Evolutionary conservation across 2,888 invertebrate species (phyloP).

Genomic region (Drosophila fungiperda): DNA sequence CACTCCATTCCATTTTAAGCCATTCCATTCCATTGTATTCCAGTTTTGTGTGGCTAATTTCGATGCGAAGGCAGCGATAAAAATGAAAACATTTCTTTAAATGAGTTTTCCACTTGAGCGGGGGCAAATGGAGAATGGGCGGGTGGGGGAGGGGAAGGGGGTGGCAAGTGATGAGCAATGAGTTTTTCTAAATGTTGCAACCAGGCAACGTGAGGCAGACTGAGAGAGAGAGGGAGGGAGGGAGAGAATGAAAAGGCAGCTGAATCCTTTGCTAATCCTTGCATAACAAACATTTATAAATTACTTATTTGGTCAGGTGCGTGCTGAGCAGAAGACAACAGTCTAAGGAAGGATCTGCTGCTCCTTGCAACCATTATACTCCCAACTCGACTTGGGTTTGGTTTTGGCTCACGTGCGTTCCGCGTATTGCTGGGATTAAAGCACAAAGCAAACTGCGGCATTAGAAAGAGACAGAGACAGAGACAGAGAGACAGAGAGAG

Average conservation of each 20-base stretch:
- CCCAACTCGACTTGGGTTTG: background rate
- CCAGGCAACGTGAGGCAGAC: background rate
- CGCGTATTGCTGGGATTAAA: conserved; percentile 36
- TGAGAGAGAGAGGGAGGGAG: background rate
- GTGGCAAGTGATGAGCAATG: background rate
- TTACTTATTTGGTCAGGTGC: conserved; percentile 50
- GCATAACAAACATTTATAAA: conserved; percentile 62
- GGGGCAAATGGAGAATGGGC: background rate
- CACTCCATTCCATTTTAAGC: background rate
- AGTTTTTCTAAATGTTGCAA: conserved; percentile 11
- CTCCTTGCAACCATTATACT: background rate
- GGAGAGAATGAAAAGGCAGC: conserved; percentile 18
- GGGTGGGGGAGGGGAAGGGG: background rate
- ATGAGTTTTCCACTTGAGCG: conserved; percentile 56
- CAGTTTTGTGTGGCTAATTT: conserved; percentile 64
- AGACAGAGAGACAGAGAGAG: background rate
- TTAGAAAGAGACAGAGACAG: background rate
- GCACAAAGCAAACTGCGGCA: conserved; percentile 42
- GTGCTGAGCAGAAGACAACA: background rate
- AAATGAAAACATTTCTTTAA: conserved; percentile 50
- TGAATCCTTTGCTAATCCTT: conserved; percentile 65
- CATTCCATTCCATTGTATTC: background rate
- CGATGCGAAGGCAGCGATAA: conserved; percentile 61
- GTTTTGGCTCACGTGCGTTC: conserved; percentile 35
- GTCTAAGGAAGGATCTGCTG: conserved; percentile 3